phyloP scores from a whole-genome alignment of 1,140 invertebrate species.

The Antheraea pernyi region DNA sequence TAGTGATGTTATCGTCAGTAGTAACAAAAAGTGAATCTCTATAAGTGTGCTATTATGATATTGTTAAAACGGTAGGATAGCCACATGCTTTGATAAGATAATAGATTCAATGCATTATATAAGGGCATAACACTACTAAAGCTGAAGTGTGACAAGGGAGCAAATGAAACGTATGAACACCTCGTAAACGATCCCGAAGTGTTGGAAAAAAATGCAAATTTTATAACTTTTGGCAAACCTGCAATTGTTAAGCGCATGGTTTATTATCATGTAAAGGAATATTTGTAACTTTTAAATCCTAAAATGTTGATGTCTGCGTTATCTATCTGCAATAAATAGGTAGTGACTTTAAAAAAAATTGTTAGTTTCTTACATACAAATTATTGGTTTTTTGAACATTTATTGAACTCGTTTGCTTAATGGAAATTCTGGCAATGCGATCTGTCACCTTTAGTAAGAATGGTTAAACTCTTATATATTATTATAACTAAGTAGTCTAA shows the following conservation, averaged over 20 bases:
- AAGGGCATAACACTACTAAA: constrained; percentile 28
- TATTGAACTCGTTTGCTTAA: background rate
- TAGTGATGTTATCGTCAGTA: too few relatives aligned
- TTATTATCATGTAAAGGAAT: constrained; percentile 21
- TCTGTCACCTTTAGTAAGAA: too few relatives aligned
- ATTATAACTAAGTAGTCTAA: background rate
- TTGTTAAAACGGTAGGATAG: constrained; percentile 31
- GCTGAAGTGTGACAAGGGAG: constrained; percentile 37
- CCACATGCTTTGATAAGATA: constrained; percentile 32
- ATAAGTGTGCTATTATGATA: constrained; percentile 4
- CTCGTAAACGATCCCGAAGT: constrained; percentile 59
- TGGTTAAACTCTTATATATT: background rate
- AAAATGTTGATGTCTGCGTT: constrained; percentile 31
- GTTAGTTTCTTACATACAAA: background rate
- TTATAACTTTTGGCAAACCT: constrained; percentile 78
- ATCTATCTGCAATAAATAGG: constrained; percentile 35
- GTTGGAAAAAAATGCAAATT: constrained; percentile 77
- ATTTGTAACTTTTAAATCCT: constrained; percentile 28
- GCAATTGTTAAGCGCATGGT: constrained; percentile 74
- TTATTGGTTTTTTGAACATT: background rate
- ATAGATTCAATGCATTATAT: background rate
- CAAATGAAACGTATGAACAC: constrained; percentile 45
- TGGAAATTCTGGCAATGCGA: background rate
- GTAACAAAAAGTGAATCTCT: too few relatives aligned
- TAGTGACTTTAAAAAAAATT: background rate